Percentiles rank a stretch among this genome's conserved stretches.
phyloP scores from a whole-genome alignment of 2,888 invertebrate genomes.

The Nemotelus nigrinus region DNA sequence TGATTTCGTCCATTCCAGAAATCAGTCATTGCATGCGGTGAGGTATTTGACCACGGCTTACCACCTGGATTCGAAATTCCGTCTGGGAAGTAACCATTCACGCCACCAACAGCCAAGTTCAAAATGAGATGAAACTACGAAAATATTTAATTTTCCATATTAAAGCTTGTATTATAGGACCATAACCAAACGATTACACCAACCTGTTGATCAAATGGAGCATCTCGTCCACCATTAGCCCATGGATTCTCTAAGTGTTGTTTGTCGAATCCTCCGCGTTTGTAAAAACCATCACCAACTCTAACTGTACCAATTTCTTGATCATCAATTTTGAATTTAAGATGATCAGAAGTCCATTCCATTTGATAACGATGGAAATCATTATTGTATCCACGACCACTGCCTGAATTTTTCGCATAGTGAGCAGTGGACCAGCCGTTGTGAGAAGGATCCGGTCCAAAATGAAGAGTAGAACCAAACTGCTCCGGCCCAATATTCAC shows the following conservation, averaged over 20 bases:
- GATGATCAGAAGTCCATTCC: slow-evolving; percentile 70
- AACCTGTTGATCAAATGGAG: slow-evolving; percentile 75
- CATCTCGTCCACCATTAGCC: slow-evolving; percentile 68
- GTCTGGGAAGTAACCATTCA: slow-evolving; percentile 71
- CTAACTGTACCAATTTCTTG: slow-evolving; percentile 66
- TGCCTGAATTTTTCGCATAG: slow-evolving; percentile 48
- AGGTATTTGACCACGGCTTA: slow-evolving; percentile 68
- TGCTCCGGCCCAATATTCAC: slow-evolving; percentile 70
- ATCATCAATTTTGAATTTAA: slow-evolving; percentile 65
- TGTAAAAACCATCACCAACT: slow-evolving; percentile 73
- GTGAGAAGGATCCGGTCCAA: slow-evolving; percentile 69
- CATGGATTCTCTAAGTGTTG: slow-evolving; percentile 46
- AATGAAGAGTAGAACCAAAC: slow-evolving; percentile 73
- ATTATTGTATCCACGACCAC: slow-evolving; percentile 35
- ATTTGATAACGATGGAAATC: slow-evolving; percentile 73
- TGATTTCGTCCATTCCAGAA: slow-evolving; percentile 70
- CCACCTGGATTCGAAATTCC: slow-evolving; percentile 66
- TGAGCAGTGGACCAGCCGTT: slow-evolving; percentile 68
- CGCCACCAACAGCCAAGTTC: slow-evolving; percentile 76
- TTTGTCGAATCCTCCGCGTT: slow-evolving; percentile 65
- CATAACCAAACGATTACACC: slow-evolving; percentile 2
- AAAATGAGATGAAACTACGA: slow-evolving; percentile 71
- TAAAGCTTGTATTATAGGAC: background rate
- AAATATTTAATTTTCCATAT: background rate
- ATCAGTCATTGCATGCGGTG: slow-evolving; percentile 67